Conservation (phyloP, 2,888 invertebrate species). For the Alitta virens region DNA sequence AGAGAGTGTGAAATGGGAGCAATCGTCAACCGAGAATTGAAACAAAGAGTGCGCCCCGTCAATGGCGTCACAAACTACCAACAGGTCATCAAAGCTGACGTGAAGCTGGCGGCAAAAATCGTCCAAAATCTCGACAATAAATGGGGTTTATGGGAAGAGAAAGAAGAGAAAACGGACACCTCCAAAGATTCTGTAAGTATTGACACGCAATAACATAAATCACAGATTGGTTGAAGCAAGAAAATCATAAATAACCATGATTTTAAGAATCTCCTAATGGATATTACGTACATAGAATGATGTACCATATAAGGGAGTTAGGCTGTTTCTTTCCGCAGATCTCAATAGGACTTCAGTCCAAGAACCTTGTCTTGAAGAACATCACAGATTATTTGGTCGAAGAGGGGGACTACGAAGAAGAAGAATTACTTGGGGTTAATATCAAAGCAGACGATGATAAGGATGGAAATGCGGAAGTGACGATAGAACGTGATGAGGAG, state of each 20-base stretch:
- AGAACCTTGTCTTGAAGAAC: slow-evolving; percentile 90
- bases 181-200: slow-evolving; percentile 36
- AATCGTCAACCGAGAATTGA: slow-evolving; percentile 94
- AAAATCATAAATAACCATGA: too few species aligned
- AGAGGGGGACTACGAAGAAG: slow-evolving; percentile 97
- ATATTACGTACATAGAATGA: too few species aligned
- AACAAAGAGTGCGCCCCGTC: slow-evolving; percentile 83
- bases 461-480: slow-evolving; percentile 40
- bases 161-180: slow-evolving; percentile 46
- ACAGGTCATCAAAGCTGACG: slow-evolving; percentile 75
- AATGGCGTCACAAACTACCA: slow-evolving; percentile 52
- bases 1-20: slow-evolving; percentile 90
- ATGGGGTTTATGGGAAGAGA: slow-evolving; percentile 73
- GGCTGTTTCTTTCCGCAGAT: background rate
- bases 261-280: too few species aligned
- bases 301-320: too few species aligned
- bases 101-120: slow-evolving; percentile 86
- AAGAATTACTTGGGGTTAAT: slow-evolving; percentile 65
- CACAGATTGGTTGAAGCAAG: too few species aligned
- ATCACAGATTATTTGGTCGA: slow-evolving; percentile 97
- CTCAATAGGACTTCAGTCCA: slow-evolving; percentile 48
- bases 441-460: slow-evolving; percentile 44
- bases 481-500: slow-evolving; percentile 70
- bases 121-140: slow-evolving; percentile 86
- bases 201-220: too few species aligned